Evolutionary conservation across 2,888 invertebrate genomes (phyloP).

Genomic region (Protodeltote pygarga): DNA sequence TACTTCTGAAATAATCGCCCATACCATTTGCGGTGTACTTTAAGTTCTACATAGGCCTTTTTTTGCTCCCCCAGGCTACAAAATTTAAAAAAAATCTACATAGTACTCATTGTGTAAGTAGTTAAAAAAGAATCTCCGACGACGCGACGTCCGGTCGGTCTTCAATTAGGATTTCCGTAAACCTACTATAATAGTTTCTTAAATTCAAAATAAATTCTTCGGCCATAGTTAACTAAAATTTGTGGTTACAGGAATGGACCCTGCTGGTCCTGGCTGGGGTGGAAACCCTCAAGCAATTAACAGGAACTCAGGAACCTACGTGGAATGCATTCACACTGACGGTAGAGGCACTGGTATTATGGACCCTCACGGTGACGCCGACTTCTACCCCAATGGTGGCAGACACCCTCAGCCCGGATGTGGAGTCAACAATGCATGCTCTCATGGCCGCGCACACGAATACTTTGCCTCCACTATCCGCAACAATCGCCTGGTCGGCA

Average conservation of each 20-base stretch:
- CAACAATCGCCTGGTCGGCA: constrained; percentile 60
- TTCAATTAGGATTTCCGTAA: no score
- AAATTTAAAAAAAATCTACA: neutral
- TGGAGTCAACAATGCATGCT: constrained; percentile 60
- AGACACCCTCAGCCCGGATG: constrained; percentile 70
- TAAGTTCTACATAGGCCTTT: neutral
- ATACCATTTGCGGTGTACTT: no score
- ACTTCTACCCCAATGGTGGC: constrained; percentile 74
- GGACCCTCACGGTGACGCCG: constrained; percentile 54
- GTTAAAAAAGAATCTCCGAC: no score
- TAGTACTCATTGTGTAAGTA: no score
- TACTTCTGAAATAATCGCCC: no score
- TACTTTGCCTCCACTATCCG: constrained; percentile 65
- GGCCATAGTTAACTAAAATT: neutral
- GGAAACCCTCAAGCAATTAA: constrained; percentile 54
- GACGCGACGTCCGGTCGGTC: no score
- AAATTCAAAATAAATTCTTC: no score
- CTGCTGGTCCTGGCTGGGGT: constrained; percentile 66
- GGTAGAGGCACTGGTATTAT: constrained; percentile 63
- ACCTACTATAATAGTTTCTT: no score
- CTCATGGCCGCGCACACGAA: constrained; percentile 63
- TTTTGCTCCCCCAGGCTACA: no score
- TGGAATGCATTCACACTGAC: constrained; percentile 72
- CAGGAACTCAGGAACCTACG: constrained; percentile 57
- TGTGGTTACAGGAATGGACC: constrained; percentile 61